phyloP scores from a whole-genome alignment of 2,888 invertebrate genomes.

The Cotesia congregata region DNA sequence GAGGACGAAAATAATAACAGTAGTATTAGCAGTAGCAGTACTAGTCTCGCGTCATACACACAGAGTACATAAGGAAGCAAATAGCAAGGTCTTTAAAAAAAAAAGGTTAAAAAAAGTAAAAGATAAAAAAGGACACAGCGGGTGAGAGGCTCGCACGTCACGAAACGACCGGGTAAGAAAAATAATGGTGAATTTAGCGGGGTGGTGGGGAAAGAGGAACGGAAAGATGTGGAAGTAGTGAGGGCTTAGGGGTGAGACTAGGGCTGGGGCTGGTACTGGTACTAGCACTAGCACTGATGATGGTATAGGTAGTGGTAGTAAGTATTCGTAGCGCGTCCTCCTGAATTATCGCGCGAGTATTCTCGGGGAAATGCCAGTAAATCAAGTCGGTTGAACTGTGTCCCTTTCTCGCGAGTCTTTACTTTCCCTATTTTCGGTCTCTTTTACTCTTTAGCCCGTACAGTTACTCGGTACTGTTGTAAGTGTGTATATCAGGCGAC shows the following conservation, averaged over 20 bases:
- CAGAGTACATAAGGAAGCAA: background rate
- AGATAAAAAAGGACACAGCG: background rate
- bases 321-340: constrained; percentile 64
- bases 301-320: constrained; percentile 49
- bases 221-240: constrained; percentile 36
- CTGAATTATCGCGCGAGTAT: constrained; percentile 64
- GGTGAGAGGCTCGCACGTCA: constrained; percentile 28
- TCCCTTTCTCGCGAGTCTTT: constrained; percentile 49
- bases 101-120: background rate
- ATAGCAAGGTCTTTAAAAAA: constrained; percentile 10
- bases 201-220: constrained; percentile 33
- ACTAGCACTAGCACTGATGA: background rate
- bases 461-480: no score
- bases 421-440: constrained; percentile 42
- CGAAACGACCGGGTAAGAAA: constrained; percentile 53
- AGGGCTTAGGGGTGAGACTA: constrained; percentile 25
- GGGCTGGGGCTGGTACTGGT: background rate
- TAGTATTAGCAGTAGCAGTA: no score
- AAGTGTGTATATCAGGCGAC: constrained; percentile 19
- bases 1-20: constrained; percentile 2
- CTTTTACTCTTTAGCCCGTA: constrained; percentile 19
- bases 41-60: background rate
- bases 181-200: constrained; percentile 50
- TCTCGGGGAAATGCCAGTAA: constrained; percentile 63
- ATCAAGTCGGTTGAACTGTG: constrained; percentile 58